These are phyloP conservation scores for Drosophila mettleri DNA, from an alignment of 2,888 invertebrate genomes.

Conservation along the genomic window DNA sequence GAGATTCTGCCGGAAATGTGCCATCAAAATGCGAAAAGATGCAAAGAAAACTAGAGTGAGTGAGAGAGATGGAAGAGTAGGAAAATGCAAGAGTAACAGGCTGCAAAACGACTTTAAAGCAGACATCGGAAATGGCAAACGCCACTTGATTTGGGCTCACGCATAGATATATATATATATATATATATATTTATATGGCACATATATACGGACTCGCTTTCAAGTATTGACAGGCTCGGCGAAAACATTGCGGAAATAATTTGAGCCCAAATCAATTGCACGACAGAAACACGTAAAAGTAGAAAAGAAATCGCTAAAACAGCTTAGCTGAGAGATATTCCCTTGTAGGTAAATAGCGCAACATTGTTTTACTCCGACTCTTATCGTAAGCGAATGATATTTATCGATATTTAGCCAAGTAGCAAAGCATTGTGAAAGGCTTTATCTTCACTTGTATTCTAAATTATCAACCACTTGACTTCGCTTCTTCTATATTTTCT, in stretches of 20 bases:
- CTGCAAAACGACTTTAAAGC: conserved; percentile 51
- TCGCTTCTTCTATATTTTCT: no score
- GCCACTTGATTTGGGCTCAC: conserved; percentile 34
- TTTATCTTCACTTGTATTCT: no score
- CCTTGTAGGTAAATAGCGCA: not conserved
- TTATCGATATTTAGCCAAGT: not conserved
- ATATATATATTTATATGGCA: conserved; percentile 9
- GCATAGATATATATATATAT: not conserved
- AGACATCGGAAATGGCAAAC: conserved; percentile 60
- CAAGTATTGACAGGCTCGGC: conserved; percentile 48
- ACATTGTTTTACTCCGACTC: no score
- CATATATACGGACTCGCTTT: conserved; percentile 30
- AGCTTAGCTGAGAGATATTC: conserved; percentile 3
- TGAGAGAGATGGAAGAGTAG: not conserved
- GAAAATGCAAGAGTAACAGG: conserved; percentile 3
- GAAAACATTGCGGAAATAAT: conserved; percentile 51
- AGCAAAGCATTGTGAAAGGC: no score
- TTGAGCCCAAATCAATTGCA: conserved; percentile 49
- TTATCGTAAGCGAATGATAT: not conserved
- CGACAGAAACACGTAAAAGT: not conserved
- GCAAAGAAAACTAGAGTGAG: not conserved
- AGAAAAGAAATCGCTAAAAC: conserved; percentile 2
- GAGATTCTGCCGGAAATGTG: conserved; percentile 57
- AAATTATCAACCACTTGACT: no score
- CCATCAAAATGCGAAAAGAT: conserved; percentile 52